Evolutionary conservation across 2,797 vertebrate species (phyloP), one percentile per base, ranked within the genome.

Genomic region (Gymnothorax reevesii): DNA sequence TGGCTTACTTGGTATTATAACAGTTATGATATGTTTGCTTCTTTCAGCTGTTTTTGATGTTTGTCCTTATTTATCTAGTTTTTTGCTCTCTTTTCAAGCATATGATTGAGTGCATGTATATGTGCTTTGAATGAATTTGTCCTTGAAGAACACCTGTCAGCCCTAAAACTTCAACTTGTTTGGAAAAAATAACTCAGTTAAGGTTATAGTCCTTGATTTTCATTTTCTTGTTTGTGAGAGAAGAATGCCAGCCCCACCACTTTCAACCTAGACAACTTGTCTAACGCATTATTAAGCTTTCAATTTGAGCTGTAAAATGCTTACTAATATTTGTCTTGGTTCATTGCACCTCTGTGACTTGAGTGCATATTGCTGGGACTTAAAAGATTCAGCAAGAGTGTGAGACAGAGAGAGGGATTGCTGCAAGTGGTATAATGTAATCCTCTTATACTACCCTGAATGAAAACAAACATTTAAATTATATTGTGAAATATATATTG

Each of bases 381-480:
- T 20, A 80, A 17, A 79, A 79, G 17, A 52, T 55, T 49, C 77
- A 55, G 22, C 2, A 52, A 54, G 33, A 7, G 17, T 20, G 4
- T 8, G 75, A 52, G 75, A 22, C 25, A 49, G 33, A 42, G 27
- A 49, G 73, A 33, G 33, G 17, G 52, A 52, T 13, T 17, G 33
- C 15, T 49, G 27, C 10, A 79, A 79, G 75, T 54, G 52, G 52
- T 80, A 80, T 80, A 17, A 80, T 54, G 77, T 54, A 52, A 77
- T 77, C 13, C 33, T 7, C 17, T 75, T 73, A 49, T 77, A 77
- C 73, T 77, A 42, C 73, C 73, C 17, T 49, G 33, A 49, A 12
- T 73, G 33, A 27, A 77, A 77, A 20, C 73, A 77, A 77, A 42
- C 15, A 49, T 42, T 77, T 77, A 77, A 77, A 77, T 77, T 42